Conservation (phyloP, 2,888 invertebrate genomes). For the Andrena hattorfiana region DNA sequence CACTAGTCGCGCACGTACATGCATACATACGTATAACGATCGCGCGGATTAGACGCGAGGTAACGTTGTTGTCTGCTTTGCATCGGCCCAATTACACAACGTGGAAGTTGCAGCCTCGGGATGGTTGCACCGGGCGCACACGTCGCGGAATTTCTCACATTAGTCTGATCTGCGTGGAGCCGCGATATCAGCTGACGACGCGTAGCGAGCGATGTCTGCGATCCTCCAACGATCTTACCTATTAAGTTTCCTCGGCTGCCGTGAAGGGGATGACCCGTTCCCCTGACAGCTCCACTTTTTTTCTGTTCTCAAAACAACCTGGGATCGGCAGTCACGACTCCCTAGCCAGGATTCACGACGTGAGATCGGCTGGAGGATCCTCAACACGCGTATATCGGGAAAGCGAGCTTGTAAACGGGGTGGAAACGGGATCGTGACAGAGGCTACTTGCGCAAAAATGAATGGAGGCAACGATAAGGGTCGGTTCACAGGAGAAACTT, state of each 20-base stretch:
- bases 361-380: slow-evolving; percentile 55
- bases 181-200: slow-evolving; percentile 3
- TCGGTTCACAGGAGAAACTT: too few relatives aligned
- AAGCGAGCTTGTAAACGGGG: not conserved
- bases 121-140: not conserved
- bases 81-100: slow-evolving; percentile 15
- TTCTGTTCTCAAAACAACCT: slow-evolving; percentile 51
- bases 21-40: too few relatives aligned
- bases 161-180: slow-evolving; percentile 18
- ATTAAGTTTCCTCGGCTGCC: slow-evolving; percentile 34
- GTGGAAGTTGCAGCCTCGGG: slow-evolving; percentile 15
- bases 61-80: slow-evolving; percentile 13
- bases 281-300: slow-evolving; percentile 62
- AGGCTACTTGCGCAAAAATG: not conserved
- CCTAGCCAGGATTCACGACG: slow-evolving; percentile 37
- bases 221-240: slow-evolving; percentile 44
- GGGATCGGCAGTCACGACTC: slow-evolving; percentile 75
- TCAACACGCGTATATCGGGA: slow-evolving; percentile 26
- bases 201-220: slow-evolving; percentile 43
- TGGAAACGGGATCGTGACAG: not conserved
- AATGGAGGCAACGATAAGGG: too few relatives aligned
- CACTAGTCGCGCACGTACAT: not conserved
- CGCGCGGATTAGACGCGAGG: not conserved
- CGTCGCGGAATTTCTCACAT: slow-evolving; percentile 32
- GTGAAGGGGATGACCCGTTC: slow-evolving; percentile 47